These are phyloP conservation scores for Bufo gargarizans DNA, from an alignment of 2,113 vertebrate species.

Conservation along the genomic window DNA sequence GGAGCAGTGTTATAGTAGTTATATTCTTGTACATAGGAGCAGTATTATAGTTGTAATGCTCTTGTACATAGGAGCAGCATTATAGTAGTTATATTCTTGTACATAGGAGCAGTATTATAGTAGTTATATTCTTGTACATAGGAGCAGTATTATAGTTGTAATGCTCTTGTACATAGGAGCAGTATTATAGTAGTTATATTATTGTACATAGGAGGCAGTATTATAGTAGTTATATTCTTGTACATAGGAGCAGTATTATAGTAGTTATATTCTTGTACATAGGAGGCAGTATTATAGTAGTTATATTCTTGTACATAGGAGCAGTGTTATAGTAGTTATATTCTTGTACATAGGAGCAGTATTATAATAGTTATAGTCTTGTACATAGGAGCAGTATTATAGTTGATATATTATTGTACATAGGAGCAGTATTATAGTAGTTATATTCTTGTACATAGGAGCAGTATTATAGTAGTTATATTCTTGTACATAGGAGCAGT, in stretches of 20 bases:
- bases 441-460: neutral
- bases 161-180: neutral
- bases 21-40: neutral
- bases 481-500: conserved; percentile 1
- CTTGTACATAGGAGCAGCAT: neutral
- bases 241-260: neutral
- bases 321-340: too few species aligned
- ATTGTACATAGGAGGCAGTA: neutral
- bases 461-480: conserved; percentile 6
- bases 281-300: neutral
- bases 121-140: neutral
- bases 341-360: too few species aligned
- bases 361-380: neutral
- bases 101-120: neutral
- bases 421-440: neutral
- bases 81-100: conserved; percentile 6
- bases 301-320: neutral
- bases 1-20: neutral
- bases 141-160: neutral
- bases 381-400: neutral
- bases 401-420: neutral
- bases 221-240: conserved; percentile 3
- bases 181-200: conserved; percentile 7
- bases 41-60: conserved; percentile 6
- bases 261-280: neutral